Base-by-base conservation (phyloP, 2,113 vertebrate genomes). In the Numenius arquata region DNA sequence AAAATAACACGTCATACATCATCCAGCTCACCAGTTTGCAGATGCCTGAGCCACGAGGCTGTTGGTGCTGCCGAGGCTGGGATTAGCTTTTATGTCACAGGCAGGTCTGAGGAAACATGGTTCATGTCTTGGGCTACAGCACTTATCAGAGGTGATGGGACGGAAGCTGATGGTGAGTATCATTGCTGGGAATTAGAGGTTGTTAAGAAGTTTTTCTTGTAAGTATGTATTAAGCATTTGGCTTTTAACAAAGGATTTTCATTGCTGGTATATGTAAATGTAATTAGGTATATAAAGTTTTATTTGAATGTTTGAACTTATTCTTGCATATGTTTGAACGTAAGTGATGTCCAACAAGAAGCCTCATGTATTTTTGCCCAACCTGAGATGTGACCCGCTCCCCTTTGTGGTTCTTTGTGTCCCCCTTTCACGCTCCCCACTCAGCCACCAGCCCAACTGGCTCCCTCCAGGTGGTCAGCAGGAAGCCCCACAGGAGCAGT, bases 401-500 rank as follows among this genome's bases (percentile, higher is more conserved):
- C 50, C 52, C 40, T 61, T 13, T 53, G 30, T 30, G 20, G 52
- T 43, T 40, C 58, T 41, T 27, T 5, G 27, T 45, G n/a, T 66
- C 16, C 20, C 27, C 36, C 41, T 83, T 14, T 26, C 0, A 0
- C 40, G 15, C 32, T 43, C 26, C 36, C 40, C 0, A 0, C 48
- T 36, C 0, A 1, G 38, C 58, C 1, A 1, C 67, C 1, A 2
- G 20, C 29, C 23, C 23, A 25, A 6, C 27, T 0, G 2, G 30
- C 19, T 55, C 15, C 41, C 29, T 67, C 48, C 36, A 7, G 12
- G 34, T 2, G 0, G n/a, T 12, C 36, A 18, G 19, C 41, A n/a
- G 26, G 32, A n/a, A 47, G 47, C 47, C n/a, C 26, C 3, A 0
- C 1, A 2, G 52, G 6, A 63, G 36, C 62, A 82, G 36, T 10